A percentile compares a stretch with the other conserved stretches of the same genome.
Conservation (phyloP, 2,888 invertebrate species). For the Blastobasis lacticolella region DNA sequence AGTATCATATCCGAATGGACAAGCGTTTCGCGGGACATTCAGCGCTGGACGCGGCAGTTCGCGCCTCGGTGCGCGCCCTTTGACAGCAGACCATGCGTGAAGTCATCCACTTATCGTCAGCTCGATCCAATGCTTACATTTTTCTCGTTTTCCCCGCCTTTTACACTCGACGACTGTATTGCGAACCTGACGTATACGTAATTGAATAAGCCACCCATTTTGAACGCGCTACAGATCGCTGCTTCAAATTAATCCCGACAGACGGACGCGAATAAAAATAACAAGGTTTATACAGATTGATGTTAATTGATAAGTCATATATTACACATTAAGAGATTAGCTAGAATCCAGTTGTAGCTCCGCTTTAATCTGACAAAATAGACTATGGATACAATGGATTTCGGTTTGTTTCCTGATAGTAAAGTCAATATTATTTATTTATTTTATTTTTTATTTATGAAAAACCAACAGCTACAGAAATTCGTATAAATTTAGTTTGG, state of each 20-base stretch:
- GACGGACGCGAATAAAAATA: slow-evolving; percentile 29
- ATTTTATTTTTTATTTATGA: too few relatives aligned
- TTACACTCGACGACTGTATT: slow-evolving; percentile 52
- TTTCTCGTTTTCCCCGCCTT: slow-evolving; percentile 69
- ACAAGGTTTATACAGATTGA: neutral
- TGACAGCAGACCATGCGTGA: slow-evolving; percentile 67
- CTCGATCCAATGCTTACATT: slow-evolving; percentile 66
- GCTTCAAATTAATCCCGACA: slow-evolving; percentile 58
- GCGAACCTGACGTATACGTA: slow-evolving; percentile 62
- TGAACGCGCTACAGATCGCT: slow-evolving; percentile 43
- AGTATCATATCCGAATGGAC: too few relatives aligned
- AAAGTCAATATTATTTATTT: too few relatives aligned
- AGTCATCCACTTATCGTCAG: slow-evolving; percentile 69
- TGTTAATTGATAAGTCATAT: neutral
- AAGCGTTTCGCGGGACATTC: too few relatives aligned
- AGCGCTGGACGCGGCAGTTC: slow-evolving; percentile 14
- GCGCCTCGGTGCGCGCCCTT: slow-evolving; percentile 59
- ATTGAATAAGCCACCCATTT: slow-evolving; percentile 56
- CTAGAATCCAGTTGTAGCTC: too few relatives aligned
- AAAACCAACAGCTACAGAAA: too few relatives aligned
- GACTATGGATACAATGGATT: too few relatives aligned
- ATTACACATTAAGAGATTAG: too few relatives aligned
- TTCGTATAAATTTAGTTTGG: too few relatives aligned
- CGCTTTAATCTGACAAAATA: too few relatives aligned
- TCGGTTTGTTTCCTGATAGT: too few relatives aligned